phyloP scores from a whole-genome alignment of 2,113 vertebrate genomes.

The Marcusenius ussheri region DNA sequence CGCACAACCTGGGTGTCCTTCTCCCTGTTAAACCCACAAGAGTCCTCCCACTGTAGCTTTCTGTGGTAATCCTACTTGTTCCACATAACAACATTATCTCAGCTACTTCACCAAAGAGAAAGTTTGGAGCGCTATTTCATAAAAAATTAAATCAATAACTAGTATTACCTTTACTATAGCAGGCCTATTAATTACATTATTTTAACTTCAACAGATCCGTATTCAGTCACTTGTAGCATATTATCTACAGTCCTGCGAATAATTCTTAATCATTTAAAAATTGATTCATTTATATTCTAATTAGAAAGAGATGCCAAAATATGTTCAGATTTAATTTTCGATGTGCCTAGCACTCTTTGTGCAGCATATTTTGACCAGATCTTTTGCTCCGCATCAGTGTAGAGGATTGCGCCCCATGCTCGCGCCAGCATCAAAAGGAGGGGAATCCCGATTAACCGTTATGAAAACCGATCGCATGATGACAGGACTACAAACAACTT shows the following conservation, averaged over 20 bases:
- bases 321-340: slow-evolving; percentile 13
- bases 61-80: slow-evolving; percentile 56
- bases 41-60: slow-evolving; percentile 40
- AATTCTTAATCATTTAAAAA: slow-evolving; percentile 26
- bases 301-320: slow-evolving; percentile 5
- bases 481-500: slow-evolving; percentile 58
- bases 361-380: slow-evolving; percentile 1
- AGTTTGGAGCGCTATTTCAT: background rate
- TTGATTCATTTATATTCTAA: slow-evolving; percentile 28
- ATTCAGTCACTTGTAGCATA: background rate
- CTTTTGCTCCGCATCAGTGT: slow-evolving; percentile 13
- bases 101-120: slow-evolving; percentile 34
- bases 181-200: background rate
- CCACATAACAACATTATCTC: slow-evolving; percentile 41
- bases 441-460: slow-evolving; percentile 58
- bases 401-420: slow-evolving; percentile 43
- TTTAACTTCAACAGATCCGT: background rate
- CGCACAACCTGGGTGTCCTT: slow-evolving; percentile 64
- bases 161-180: background rate
- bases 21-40: slow-evolving; percentile 42
- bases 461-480: slow-evolving; percentile 54
- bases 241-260: background rate
- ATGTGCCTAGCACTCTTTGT: slow-evolving; percentile 3
- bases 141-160: background rate
- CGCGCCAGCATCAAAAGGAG: slow-evolving; percentile 56